These are phyloP conservation scores for Hetaerina titia DNA, from an alignment of 2,888 invertebrate species.

Conservation along the genomic window DNA sequence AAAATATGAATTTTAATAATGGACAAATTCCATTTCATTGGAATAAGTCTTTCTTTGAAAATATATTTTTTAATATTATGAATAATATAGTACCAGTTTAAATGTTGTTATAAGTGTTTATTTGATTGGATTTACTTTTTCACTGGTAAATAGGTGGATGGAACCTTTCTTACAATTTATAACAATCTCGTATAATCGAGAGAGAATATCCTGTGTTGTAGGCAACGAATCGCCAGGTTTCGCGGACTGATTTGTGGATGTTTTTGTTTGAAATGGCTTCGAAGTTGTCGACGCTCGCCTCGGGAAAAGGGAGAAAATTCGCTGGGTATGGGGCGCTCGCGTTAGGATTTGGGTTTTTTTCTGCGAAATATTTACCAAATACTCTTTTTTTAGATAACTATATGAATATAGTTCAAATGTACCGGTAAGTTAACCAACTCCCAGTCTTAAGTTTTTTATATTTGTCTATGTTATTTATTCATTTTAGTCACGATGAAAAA, in stretches of 20 bases:
- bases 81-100: too few relatives aligned
- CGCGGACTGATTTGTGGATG: neutral
- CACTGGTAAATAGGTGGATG: too few relatives aligned
- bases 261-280: constrained; percentile 38
- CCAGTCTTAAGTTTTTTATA: too few relatives aligned
- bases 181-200: neutral
- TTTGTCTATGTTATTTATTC: too few relatives aligned
- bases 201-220: neutral
- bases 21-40: too few relatives aligned
- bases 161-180: too few relatives aligned
- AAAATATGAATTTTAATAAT: too few relatives aligned
- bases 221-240: neutral
- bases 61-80: too few relatives aligned
- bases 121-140: too few relatives aligned
- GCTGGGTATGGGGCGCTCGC: constrained; percentile 78
- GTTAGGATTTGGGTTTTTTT: constrained; percentile 76
- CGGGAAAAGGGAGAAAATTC: constrained; percentile 79
- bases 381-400: constrained; percentile 82
- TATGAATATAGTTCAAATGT: constrained; percentile 82
- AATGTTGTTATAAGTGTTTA: too few relatives aligned
- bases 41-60: too few relatives aligned
- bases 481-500: too few relatives aligned
- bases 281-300: constrained; percentile 79
- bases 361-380: constrained; percentile 81
- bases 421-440: constrained; percentile 79